Evolutionary conservation across 2,113 vertebrate species (phyloP).

Genomic region (Diglossa brunneiventris): DNA sequence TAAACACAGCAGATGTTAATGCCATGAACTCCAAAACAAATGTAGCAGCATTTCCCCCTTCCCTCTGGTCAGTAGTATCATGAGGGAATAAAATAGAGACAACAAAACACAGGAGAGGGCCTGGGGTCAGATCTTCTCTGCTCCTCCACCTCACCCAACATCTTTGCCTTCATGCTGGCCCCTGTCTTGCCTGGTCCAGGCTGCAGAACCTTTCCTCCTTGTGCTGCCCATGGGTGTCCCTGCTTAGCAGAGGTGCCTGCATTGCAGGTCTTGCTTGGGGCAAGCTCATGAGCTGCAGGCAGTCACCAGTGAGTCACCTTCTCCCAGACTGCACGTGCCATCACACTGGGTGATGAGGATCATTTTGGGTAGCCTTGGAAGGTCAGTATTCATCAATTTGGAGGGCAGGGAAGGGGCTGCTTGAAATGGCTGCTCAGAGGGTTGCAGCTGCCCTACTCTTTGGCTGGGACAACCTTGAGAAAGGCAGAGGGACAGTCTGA

Average conservation of each 20-base stretch:
- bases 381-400: not conserved
- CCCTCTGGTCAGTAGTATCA: not conserved
- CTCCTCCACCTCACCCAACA: not conserved
- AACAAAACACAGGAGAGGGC: not conserved
- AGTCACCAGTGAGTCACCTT: not conserved
- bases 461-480: not conserved
- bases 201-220: not conserved
- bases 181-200: not conserved
- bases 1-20: not conserved
- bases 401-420: not conserved
- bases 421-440: not conserved
- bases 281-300: not conserved
- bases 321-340: too few species aligned
- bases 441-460: not conserved
- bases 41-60: not conserved
- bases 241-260: not conserved
- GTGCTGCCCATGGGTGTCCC: not conserved
- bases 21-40: not conserved
- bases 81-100: not conserved
- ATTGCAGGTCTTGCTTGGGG: not conserved
- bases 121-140: accelerated
- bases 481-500: not conserved
- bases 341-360: not conserved
- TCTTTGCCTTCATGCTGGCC: not conserved
- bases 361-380: not conserved